Percentiles rank a stretch among this genome's conserved stretches.
phyloP scores from a whole-genome alignment of 2,797 vertebrate genomes.

The Xyrichtys novacula region DNA sequence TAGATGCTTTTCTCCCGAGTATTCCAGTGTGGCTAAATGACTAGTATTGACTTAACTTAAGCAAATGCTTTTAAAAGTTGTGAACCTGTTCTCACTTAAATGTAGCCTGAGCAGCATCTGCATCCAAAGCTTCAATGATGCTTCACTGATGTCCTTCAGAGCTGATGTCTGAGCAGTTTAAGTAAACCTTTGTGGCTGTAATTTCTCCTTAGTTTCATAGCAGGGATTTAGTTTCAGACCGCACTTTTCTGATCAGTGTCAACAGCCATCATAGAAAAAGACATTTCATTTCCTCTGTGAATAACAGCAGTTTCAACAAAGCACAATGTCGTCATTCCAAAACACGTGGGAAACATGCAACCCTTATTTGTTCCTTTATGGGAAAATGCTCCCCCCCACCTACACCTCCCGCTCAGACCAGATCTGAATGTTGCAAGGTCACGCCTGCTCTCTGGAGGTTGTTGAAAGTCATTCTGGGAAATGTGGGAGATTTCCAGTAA shows the following conservation, averaged over 20 bases:
- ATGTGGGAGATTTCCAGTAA: constrained; percentile 47
- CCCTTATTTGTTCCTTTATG: constrained; percentile 4
- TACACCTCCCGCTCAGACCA: constrained; percentile 44
- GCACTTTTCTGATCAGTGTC: constrained; percentile 7
- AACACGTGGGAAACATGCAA: constrained; percentile 37
- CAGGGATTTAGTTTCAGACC: neutral
- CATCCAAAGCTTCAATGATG: neutral
- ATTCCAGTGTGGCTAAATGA: no score
- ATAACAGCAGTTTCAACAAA: constrained; percentile 9
- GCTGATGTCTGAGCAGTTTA: neutral
- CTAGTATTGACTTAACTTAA: no score
- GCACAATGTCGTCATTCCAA: constrained; percentile 5
- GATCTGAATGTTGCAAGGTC: constrained; percentile 38
- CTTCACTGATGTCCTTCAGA: neutral
- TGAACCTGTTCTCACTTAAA: no score
- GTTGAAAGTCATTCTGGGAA: constrained; percentile 58
- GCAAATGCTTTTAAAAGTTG: no score
- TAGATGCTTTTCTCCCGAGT: no score
- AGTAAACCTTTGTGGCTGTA: neutral
- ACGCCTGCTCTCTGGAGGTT: constrained; percentile 46
- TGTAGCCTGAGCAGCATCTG: no score
- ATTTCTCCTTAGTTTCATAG: neutral
- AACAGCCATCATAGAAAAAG: constrained; percentile 4
- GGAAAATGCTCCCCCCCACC: constrained; percentile 51
- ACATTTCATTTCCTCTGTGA: neutral